Conservation (phyloP, 2,797 vertebrate genomes). For the Menidia menidia region DNA sequence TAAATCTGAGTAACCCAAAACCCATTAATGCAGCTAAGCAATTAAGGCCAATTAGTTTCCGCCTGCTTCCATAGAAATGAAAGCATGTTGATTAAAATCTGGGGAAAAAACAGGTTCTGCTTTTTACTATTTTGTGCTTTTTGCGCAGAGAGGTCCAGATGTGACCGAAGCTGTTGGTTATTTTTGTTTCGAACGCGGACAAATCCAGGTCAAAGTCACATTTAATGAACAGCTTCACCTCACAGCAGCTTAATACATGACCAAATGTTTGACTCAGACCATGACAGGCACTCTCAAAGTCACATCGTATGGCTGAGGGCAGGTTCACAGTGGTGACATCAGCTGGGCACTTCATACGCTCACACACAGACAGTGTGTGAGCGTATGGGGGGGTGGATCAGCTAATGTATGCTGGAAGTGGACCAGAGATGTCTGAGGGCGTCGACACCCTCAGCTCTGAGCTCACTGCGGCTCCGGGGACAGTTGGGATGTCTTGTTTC, state of each 20-base stretch:
- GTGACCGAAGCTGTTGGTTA: background rate
- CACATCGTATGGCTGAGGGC: conserved; percentile 48
- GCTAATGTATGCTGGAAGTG: conserved; percentile 51
- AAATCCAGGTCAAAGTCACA: conserved; percentile 7
- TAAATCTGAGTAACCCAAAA: too few species aligned
- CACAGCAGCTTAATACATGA: conserved; percentile 15
- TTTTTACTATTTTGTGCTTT: background rate
- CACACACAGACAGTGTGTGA: conserved; percentile 1
- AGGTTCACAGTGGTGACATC: conserved; percentile 50
- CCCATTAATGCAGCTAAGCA: too few species aligned
- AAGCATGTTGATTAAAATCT: conserved; percentile 6
- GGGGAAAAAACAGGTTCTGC: background rate
- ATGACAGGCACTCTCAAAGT: conserved; percentile 59
- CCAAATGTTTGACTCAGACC: conserved; percentile 40
- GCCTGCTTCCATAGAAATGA: background rate
- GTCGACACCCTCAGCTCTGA: conserved; percentile 55
- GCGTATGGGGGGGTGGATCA: background rate
- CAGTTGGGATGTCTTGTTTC: conserved; percentile 72
- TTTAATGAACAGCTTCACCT: background rate
- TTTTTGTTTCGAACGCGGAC: background rate
- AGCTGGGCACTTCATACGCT: conserved; percentile 34
- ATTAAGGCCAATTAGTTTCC: too few species aligned
- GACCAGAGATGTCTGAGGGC: conserved; percentile 55
- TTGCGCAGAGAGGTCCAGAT: background rate
- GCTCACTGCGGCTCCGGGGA: conserved; percentile 51